Evolutionary conservation across 2,797 vertebrate species (phyloP).

Genomic region (Protosalanx chinensis): DNA sequence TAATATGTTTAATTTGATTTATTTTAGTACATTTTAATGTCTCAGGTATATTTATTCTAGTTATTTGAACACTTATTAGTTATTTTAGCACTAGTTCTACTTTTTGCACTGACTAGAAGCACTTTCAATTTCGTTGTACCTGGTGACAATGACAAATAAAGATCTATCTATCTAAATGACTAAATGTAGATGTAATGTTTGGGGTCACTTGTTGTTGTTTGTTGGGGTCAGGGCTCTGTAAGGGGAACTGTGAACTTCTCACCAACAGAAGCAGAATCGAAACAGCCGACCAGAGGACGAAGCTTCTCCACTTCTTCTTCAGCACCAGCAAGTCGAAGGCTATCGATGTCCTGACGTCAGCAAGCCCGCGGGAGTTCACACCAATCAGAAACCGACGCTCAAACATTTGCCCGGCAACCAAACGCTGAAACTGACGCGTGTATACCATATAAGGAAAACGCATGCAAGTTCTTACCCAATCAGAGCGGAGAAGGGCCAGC

Average conservation of each 20-base stretch:
- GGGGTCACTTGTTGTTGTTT: too few species aligned
- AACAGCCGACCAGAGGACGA: conserved; percentile 82
- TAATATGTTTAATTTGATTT: too few species aligned
- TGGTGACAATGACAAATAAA: too few species aligned
- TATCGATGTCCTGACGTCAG: conserved; percentile 81
- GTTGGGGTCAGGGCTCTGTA: too few species aligned
- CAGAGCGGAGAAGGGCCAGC: conserved; percentile 93
- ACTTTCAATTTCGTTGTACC: too few species aligned
- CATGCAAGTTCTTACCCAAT: conserved; percentile 78
- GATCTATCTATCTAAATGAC: too few species aligned
- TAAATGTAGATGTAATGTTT: too few species aligned
- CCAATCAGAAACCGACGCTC: background rate
- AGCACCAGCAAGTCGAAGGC: conserved; percentile 89
- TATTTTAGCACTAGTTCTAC: too few species aligned
- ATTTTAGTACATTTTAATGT: too few species aligned
- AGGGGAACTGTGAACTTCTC: conserved; percentile 24
- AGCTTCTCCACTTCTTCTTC: conserved; percentile 87
- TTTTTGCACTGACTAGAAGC: too few species aligned
- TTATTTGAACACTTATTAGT: too few species aligned
- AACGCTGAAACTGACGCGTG: background rate
- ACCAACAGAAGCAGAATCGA: conserved; percentile 89
- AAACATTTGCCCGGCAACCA: background rate
- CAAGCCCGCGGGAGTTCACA: conserved; percentile 2
- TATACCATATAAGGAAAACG: background rate
- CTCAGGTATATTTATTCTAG: too few species aligned